Percentiles rank a stretch among this genome's conserved stretches.
phyloP scores from a whole-genome alignment of 2,113 vertebrate species.

The Lates calcarifer region DNA sequence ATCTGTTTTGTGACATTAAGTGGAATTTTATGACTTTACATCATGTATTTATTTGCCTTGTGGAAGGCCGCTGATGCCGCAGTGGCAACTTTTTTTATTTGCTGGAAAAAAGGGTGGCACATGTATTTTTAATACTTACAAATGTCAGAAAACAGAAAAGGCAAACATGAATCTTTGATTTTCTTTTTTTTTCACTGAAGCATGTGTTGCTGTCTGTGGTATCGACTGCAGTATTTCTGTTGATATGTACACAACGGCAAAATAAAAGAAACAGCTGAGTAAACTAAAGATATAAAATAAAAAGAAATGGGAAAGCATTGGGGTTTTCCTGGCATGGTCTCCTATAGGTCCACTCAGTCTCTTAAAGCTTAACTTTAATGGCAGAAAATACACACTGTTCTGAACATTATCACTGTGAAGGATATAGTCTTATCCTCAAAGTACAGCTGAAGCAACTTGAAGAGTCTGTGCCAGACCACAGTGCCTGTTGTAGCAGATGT shows the following conservation, averaged over 20 bases:
- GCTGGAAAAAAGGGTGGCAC: background rate
- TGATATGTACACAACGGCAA: slow-evolving; percentile 24
- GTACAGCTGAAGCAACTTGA: background rate
- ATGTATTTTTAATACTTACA: slow-evolving; percentile 49
- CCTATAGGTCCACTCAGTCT: slow-evolving; percentile 26
- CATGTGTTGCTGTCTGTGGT: slow-evolving; percentile 11
- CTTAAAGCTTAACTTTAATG: slow-evolving; percentile 41
- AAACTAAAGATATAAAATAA: slow-evolving; percentile 44
- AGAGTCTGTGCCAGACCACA: background rate
- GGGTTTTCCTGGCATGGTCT: slow-evolving; percentile 21
- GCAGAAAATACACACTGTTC: slow-evolving; percentile 18
- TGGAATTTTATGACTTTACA: slow-evolving; percentile 44
- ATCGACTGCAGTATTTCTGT: slow-evolving; percentile 40
- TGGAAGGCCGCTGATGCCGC: slow-evolving; percentile 34
- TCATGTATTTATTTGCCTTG: slow-evolving; percentile 48
- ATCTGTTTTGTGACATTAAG: slow-evolving; percentile 56
- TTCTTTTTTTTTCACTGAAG: slow-evolving; percentile 18
- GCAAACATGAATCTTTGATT: slow-evolving; percentile 31
- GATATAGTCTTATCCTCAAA: slow-evolving; percentile 5
- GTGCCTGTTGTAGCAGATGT: background rate
- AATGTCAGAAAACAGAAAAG: slow-evolving; percentile 48
- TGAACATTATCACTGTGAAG: slow-evolving; percentile 11
- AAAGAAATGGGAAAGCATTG: slow-evolving; percentile 24
- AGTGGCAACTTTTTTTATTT: slow-evolving; percentile 28
- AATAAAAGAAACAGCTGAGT: slow-evolving; percentile 51